Evolutionary conservation across 92 coral and sea anemone species (phyloP), one percentile per base, ranked within the genome.

Genomic region (Pocillopora meandrina): DNA sequence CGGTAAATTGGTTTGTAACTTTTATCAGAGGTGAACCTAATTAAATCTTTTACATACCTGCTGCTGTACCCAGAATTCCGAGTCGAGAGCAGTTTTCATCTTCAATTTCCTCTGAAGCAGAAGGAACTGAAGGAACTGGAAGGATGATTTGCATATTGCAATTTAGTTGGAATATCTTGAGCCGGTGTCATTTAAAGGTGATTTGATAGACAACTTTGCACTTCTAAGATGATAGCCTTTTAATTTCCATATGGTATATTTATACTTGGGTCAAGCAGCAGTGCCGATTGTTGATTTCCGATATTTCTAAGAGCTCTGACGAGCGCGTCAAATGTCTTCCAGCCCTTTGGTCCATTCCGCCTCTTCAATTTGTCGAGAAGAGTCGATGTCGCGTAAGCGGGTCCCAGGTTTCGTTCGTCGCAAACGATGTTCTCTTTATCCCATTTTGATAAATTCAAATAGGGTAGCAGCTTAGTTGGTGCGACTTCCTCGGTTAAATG

Each of bases 251-350:
- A 42, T 42, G 52, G 52, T 42, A 42, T 7, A 26, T 73, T 12
- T 58, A 10, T 71, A n/a, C n/a, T n/a, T 55, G 92, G 92, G 72
- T 89, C 92, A 9, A 89, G 76, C 34, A 89, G 82, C 20, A 74
- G 34, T 10, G 92, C 92, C 17, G 84, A 67, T 56, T 89, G 92
- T 6, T 80, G 82, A 56, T 71, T 72, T 77, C 78, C 81, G 21
- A 73, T 80, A 13, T 73, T 75, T 61, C 92, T 65, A 20, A 89
- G 81, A 72, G 92, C 92, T 69, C 75, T 56, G 3, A 89, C 92
- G 56, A 89, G 69, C 47, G 65, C 65, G 12, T 71, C 73, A 76
- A 82, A 89, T 2, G 61, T 61, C 79, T 61, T 82, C 79, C 63
- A 12, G 17, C 86, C 75, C 14, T 70, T 70, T 6, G 56, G 8